Evolutionary conservation across 1,140 invertebrate species (phyloP), one percentile per base, ranked within the genome.

Genomic region (Alviniconcha marisindica): DNA sequence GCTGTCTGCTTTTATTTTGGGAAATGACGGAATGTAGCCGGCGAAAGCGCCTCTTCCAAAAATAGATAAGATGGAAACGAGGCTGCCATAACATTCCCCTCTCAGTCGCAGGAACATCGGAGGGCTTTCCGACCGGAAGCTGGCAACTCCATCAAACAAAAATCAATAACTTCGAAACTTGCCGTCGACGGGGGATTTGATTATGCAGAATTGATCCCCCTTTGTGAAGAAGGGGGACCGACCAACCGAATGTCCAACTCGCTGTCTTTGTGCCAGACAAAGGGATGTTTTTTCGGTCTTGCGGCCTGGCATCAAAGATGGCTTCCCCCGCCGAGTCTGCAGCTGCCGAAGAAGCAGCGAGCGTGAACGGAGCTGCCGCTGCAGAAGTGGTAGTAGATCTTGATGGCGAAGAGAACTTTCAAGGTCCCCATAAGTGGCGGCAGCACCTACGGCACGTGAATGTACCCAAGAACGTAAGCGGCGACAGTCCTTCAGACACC

Each of bases 351-450:
- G 60, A 51, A 73, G 66, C 42, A 54, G 66, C 60, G 48, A 82
- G 44, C 44, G 69, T 54, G 33, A 51, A 48, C 31, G 80, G 71
- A 31, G 80, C 66, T 38, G 56, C 36, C 48, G 82, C 78, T 42
- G 80, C 66, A 10, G 33, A 71, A 15, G 40, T 84, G 21, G 77
- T 83, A 12, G 84, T 86, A 33, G 84, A 84, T 40, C 83, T 85
- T 21, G 77, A 84, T 4, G 84, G 87, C 36, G 84, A 84, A 40
- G 84, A 86, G 44, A 82, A 86, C 48, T 89, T 86, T 63, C 88
- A 87, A 78, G 88, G 88, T 69, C 88, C 88, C 71, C 88, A 89
- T 80, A 87, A 87, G 44, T 89, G 88, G 88, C 84, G 88, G 84
- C 83, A 85, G 51, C 81, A 82, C 66, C 56, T 89, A 76, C 82